A percentile compares a stretch with the other conserved stretches of the same genome.
These are phyloP conservation scores for Trachops cirrhosus DNA, from an alignment of 2,797 vertebrate genomes.

Conservation along the genomic window DNA sequence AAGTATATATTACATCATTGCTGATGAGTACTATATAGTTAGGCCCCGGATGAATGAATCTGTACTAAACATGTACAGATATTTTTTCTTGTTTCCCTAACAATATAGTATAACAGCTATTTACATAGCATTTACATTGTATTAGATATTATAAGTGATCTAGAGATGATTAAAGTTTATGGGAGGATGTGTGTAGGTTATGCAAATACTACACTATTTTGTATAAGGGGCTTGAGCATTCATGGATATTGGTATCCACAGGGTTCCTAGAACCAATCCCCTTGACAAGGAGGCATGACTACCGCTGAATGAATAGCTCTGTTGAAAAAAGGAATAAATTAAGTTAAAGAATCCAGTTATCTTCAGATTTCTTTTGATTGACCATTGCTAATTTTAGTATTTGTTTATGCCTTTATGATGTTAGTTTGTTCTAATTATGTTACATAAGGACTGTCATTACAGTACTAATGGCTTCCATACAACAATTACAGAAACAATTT, in stretches of 20 bases:
- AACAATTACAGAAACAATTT: constrained; percentile 14
- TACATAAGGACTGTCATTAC: neutral
- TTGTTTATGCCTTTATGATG: neutral
- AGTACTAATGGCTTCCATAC: neutral
- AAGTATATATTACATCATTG: neutral
- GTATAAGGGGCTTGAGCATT: neutral
- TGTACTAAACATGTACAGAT: neutral
- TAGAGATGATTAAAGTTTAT: neutral
- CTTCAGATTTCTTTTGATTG: neutral
- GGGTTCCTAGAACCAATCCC: neutral
- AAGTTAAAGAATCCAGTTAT: neutral
- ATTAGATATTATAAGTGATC: neutral
- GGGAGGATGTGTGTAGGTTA: neutral
- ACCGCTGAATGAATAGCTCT: neutral
- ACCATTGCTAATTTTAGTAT: neutral
- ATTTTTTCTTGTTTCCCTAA: neutral
- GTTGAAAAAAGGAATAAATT: neutral
- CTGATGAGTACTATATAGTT: neutral
- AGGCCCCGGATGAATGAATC: neutral
- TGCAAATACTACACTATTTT: neutral
- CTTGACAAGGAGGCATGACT: neutral
- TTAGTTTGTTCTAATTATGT: neutral
- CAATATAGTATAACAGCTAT: neutral
- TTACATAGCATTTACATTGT: neutral
- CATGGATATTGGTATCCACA: neutral